Percentiles rank a stretch among this genome's conserved stretches.
phyloP scores from a whole-genome alignment of 2,797 vertebrate genomes.

The Pempheris klunzingeri region DNA sequence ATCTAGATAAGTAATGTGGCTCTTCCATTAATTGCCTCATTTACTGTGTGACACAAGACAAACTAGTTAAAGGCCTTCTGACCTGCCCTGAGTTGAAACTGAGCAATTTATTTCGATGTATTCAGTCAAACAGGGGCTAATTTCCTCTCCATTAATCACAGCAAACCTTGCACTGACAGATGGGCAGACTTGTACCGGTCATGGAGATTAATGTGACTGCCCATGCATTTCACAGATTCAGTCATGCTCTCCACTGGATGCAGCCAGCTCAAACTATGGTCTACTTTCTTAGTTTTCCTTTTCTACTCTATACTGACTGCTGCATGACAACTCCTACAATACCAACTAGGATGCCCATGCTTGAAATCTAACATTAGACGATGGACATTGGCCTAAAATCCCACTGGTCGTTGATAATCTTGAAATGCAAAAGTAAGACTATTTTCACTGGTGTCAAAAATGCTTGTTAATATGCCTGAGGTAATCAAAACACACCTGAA shows the following conservation, averaged over 20 bases:
- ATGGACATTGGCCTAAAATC: slow-evolving; percentile 1
- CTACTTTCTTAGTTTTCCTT: background rate
- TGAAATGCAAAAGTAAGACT: slow-evolving; percentile 33
- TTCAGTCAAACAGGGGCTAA: slow-evolving; percentile 65
- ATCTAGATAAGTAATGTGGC: slow-evolving; percentile 43
- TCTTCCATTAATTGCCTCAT: slow-evolving; percentile 69
- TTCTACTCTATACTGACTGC: background rate
- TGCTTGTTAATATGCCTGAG: slow-evolving; percentile 55
- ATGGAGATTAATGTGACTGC: slow-evolving; percentile 66
- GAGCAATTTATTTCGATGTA: slow-evolving; percentile 54
- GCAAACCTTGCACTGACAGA: slow-evolving; percentile 56
- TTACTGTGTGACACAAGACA: slow-evolving; percentile 71
- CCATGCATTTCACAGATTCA: slow-evolving; percentile 39
- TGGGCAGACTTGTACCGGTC: slow-evolving; percentile 56
- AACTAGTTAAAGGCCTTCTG: slow-evolving; percentile 68
- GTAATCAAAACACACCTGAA: slow-evolving; percentile 69
- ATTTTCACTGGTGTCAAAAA: slow-evolving; percentile 62
- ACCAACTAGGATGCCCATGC: background rate
- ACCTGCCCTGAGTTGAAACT: slow-evolving; percentile 45
- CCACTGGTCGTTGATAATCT: slow-evolving; percentile 27
- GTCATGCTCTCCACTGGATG: slow-evolving; percentile 23
- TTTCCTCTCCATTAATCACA: slow-evolving; percentile 76
- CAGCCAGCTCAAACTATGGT: slow-evolving; percentile 22
- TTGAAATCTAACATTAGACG: slow-evolving; percentile 10
- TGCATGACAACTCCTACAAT: slow-evolving; percentile 13